Conservation (phyloP, 2,113 vertebrate species). For the Corythornis cristatus region DNA sequence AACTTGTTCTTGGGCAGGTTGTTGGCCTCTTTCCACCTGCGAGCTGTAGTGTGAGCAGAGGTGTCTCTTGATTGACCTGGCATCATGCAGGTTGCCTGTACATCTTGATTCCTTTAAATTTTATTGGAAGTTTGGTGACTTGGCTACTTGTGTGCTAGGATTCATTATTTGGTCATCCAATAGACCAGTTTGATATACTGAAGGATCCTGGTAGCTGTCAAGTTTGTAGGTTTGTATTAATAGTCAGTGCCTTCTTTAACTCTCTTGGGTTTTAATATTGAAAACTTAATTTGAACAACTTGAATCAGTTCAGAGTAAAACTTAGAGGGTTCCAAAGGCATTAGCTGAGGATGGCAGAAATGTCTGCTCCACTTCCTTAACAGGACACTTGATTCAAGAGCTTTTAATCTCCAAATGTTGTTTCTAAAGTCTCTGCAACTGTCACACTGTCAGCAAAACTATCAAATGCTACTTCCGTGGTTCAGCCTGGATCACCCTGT, state of each 20-base stretch:
- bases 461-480: not conserved
- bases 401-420: not conserved
- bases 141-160: not conserved
- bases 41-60: not conserved
- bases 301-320: not conserved
- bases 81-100: not conserved
- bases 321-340: not conserved
- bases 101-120: not conserved
- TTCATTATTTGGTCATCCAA: rapidly evolving
- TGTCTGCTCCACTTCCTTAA: not conserved
- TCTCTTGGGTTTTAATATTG: not conserved
- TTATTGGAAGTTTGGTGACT: not conserved
- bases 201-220: not conserved
- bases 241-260: not conserved
- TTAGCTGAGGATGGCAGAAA: not conserved
- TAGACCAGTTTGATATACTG: not conserved
- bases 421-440: not conserved
- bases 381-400: not conserved
- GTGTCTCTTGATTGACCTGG: not conserved
- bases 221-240: not conserved
- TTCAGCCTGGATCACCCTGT: not conserved
- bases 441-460: not conserved
- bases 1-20: not conserved
- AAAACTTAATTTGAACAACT: not conserved
- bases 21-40: not conserved